Evolutionary conservation across 1,140 invertebrate species (phyloP), one percentile per base, ranked within the genome.

Genomic region (Eriocheir sinensis): DNA sequence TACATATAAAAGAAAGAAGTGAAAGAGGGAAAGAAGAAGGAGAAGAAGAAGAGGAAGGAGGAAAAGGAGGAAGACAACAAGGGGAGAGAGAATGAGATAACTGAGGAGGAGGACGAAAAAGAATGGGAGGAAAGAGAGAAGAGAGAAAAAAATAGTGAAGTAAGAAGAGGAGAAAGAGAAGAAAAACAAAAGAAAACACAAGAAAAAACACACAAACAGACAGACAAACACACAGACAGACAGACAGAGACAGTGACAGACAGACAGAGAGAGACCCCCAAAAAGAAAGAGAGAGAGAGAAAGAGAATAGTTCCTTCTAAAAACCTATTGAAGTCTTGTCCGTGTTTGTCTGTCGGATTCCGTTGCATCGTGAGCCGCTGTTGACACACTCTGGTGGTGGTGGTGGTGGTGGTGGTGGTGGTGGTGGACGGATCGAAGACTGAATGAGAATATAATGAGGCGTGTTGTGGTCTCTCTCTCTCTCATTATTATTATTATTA

Each of bases 31-130:
- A 32, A n/a, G 32, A 15, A n/a, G 83, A 15, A n/a, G 83, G 27
- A 86, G n/a, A 9, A 86, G 40, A 40, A n/a, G 83, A 40, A 27
- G 80, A 86, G 83, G 30, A 86, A 34, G 81, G 32, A 30, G 81
- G 3, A 38, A 30, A 34, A 85, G 32, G 32, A 86, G 30, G 83
- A 86, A 36, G 9, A 86, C 21, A 8, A 72, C n/a, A n/a, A 72
- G n/a, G 60, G 36, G 27, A 27, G 38, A 48, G 2, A 30, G 3
- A 38, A 38, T 3, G 21, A 32, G 88, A 36, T 89, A 8, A 44
- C 40, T 27, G 88, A 89, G 30, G 41, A 89, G 12, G 30, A 15
- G 21, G 2, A 89, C 3, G 60, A 72, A n/a, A 72, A 72, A n/a
- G 6, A n/a, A 72, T 72, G n/a, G n/a, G n/a, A 72, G 60, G n/a